Evolutionary conservation across 2,888 invertebrate genomes (phyloP), one percentile per base, ranked within the genome.

Genomic region (Phortica magna): DNA sequence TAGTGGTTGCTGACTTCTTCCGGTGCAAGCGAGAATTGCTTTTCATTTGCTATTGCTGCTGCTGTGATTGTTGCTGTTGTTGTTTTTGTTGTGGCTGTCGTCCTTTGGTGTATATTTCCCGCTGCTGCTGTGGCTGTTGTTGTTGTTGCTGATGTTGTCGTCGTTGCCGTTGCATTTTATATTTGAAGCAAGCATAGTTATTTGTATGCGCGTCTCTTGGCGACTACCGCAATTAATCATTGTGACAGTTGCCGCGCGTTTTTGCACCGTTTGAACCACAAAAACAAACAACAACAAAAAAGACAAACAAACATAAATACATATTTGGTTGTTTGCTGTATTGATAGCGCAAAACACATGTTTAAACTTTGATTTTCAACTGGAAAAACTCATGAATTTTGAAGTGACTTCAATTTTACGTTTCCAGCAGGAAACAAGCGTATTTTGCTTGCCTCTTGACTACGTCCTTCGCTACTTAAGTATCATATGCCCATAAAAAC

Each of bases 1-100:
- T 89, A 87, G 88, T 88, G 83, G 82, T 78, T 82, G 89, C 89
- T 90, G 90, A 90, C 89, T 90, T 89, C 89, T 87, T 90, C 90
- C 90, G 90, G 85, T 89, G 87, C 87, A 88, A 88, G 81, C 81
- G 83, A 48, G 48, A 68, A 67, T 22, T 65, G 57, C 61, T 61
- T 61, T 61, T 22, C 17, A 22, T 61, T 10, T 22, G 17, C 17
- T 55, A 55, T 17, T 55, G 55, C 55, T 55, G 9, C 55, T n/a
- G 64, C 73, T 43, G 12, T 43, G 43, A 17, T n/a, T 19, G 75
- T 55, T 55, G 55, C 19, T 22, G 22, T 61, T 61, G 61, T 68
- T 68, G 43, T 43, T 22, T 4, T 61, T 61, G 61, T 68, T 68
- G 43, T 43, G 42, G 42, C 17, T 39, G 19, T 68, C 48, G 22